These are phyloP conservation scores for Plotosus lineatus DNA, from an alignment of 2,113 vertebrate species.

Conservation along the genomic window DNA sequence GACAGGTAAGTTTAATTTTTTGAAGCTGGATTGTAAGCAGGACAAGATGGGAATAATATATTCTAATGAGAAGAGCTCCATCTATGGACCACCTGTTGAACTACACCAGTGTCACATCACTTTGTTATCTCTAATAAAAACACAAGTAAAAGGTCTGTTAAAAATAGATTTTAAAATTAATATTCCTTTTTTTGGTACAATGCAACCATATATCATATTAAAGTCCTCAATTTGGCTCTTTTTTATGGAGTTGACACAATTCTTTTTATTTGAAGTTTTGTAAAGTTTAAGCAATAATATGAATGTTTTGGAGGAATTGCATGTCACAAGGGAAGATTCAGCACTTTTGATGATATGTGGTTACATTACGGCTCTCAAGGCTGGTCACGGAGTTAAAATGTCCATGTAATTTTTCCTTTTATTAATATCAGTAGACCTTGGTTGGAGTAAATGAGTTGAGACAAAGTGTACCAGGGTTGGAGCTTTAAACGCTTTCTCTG, in stretches of 20 bases:
- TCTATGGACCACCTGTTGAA: slow-evolving; percentile 81
- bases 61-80: slow-evolving; percentile 81
- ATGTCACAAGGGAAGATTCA: slow-evolving; percentile 76
- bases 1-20: slow-evolving; percentile 52
- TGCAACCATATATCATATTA: neutral
- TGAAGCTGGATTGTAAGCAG: slow-evolving; percentile 46
- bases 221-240: neutral
- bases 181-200: neutral
- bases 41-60: slow-evolving; percentile 59
- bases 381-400: slow-evolving; percentile 74
- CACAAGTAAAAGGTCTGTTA: neutral
- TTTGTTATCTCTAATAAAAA: neutral
- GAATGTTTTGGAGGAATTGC: slow-evolving; percentile 72
- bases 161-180: neutral
- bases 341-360: slow-evolving; percentile 83
- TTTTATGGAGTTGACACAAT: neutral
- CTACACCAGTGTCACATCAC: slow-evolving; percentile 70
- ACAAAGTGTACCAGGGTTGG: slow-evolving; percentile 69
- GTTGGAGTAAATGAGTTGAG: slow-evolving; percentile 81
- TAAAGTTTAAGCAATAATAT: slow-evolving; percentile 69
- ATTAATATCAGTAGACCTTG: slow-evolving; percentile 83
- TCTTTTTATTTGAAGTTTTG: slow-evolving; percentile 64
- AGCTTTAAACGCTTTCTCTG: slow-evolving; percentile 76
- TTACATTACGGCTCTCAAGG: slow-evolving; percentile 78
- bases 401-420: slow-evolving; percentile 79